Base-by-base conservation (phyloP, 2,113 vertebrate species). In the Pedetes capensis region DNA sequence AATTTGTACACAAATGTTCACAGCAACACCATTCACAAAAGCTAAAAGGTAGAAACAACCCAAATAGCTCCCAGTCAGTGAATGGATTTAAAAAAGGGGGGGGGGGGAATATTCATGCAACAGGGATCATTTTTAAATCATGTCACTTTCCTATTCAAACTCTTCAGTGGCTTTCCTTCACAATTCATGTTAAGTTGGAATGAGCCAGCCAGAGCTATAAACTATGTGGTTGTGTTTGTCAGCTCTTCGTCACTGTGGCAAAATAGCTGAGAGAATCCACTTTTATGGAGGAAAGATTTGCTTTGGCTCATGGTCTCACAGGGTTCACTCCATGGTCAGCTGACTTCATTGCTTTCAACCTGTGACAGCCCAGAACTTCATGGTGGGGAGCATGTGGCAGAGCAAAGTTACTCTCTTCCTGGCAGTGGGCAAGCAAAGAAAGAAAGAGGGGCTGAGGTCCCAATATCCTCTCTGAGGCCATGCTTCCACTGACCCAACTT, bases 361-460 rank as follows among this genome's bases (percentile, higher is more conserved):
- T 69, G 29, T n/a, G 20, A 44, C 32, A 25, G 42, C 27, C 3
- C 32, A 57, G n/a, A 53, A 5, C 3, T 34, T 57, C n/a, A 9
- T 55, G 37, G 27, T 10, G 18, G 1, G 27, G 18, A 55, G 47
- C 32, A 12, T 17, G 18, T 5, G 13, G 14, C 20, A 4, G 17
- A 72, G 32, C 10, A 64, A 64, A 34, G 29, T 6, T 64, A 34
- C 18, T 64, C 25, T 22, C 25, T 29, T 42, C 51, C 42, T 32
- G 18, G 10, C 17, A 72, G 51, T 11, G 42, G 63, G 37, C 23
- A 69, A 71, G 11, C 42, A 64, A 12, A 64, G 29, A 64, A 13
- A 34, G 1, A 29, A 39, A 2, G 16, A 12, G 8, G 39, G 6
- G 2, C n/a, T 64, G 25, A 1, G 5, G 18, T 55, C 39, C 37